Percentiles rank a stretch among this genome's conserved stretches.
Evolutionary conservation across 2,113 vertebrate species (phyloP).

Genomic region (Oenanthe melanoleuca): DNA sequence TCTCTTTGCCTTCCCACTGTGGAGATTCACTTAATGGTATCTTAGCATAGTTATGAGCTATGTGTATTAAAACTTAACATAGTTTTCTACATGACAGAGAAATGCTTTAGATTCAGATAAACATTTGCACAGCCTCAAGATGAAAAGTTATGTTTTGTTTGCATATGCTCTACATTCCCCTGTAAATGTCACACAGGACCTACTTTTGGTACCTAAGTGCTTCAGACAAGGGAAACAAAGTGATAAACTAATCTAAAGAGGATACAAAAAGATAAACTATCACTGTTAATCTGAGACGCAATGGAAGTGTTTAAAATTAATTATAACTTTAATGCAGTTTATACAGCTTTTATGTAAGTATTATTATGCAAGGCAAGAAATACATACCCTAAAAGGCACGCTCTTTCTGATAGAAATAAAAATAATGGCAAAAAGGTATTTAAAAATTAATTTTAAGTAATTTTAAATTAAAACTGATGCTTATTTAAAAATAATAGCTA

Average conservation of each 20-base stretch:
- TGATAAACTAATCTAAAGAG: background rate
- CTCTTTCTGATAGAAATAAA: background rate
- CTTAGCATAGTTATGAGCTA: background rate
- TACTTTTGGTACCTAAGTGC: background rate
- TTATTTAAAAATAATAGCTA: background rate
- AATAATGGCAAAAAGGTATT: background rate
- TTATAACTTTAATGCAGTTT: background rate
- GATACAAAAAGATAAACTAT: background rate
- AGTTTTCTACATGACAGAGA: background rate
- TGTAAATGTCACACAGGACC: background rate
- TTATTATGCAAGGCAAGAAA: background rate
- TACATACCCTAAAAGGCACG: background rate
- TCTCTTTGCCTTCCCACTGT: background rate
- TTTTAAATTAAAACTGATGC: background rate
- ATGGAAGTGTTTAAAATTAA: background rate
- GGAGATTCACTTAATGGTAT: background rate
- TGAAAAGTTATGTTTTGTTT: background rate
- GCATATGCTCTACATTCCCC: background rate
- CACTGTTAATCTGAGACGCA: background rate
- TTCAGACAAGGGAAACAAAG: background rate
- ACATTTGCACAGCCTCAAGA: background rate
- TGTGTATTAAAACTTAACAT: background rate
- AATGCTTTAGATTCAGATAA: background rate
- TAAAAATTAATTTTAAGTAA: background rate
- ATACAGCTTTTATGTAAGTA: background rate